These are phyloP conservation scores for Bombyx huttoni DNA, from an alignment of 2,888 invertebrate genomes.

Conservation along the genomic window DNA sequence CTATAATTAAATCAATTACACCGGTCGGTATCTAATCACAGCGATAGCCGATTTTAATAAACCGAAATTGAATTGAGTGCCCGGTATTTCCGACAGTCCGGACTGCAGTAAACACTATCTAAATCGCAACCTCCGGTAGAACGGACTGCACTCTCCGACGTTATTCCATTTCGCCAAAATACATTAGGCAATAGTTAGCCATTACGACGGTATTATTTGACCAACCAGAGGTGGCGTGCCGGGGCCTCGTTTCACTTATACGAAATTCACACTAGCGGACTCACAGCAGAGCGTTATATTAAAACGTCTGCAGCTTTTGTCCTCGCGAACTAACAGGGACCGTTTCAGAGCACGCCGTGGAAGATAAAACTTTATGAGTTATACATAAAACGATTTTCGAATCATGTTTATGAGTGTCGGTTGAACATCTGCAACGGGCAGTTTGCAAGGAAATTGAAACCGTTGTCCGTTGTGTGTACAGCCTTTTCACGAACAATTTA, in stretches of 20 bases:
- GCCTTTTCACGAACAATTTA: constrained; percentile 67
- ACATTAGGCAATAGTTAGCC: constrained; percentile 67
- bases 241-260: constrained; percentile 45
- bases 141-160: constrained; percentile 32
- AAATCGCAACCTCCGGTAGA: constrained; percentile 47
- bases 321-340: constrained; percentile 52
- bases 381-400: constrained; percentile 71
- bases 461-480: constrained; percentile 42
- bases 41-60: constrained; percentile 41
- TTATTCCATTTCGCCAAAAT: constrained; percentile 60
- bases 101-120: constrained; percentile 42
- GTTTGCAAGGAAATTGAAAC: constrained; percentile 68
- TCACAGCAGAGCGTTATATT: constrained; percentile 57
- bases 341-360: constrained; percentile 31
- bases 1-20: not conserved
- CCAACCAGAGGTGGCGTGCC: constrained; percentile 62
- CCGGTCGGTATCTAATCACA: constrained; percentile 4
- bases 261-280: constrained; percentile 61
- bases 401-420: constrained; percentile 67
- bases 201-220: constrained; percentile 65
- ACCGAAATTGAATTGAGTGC: constrained; percentile 40
- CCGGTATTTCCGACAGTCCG: constrained; percentile 29
- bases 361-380: constrained; percentile 70
- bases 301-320: constrained; percentile 67
- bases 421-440: constrained; percentile 61